phyloP scores from a whole-genome alignment of 2,113 vertebrate genomes.

The Strix uralensis region DNA sequence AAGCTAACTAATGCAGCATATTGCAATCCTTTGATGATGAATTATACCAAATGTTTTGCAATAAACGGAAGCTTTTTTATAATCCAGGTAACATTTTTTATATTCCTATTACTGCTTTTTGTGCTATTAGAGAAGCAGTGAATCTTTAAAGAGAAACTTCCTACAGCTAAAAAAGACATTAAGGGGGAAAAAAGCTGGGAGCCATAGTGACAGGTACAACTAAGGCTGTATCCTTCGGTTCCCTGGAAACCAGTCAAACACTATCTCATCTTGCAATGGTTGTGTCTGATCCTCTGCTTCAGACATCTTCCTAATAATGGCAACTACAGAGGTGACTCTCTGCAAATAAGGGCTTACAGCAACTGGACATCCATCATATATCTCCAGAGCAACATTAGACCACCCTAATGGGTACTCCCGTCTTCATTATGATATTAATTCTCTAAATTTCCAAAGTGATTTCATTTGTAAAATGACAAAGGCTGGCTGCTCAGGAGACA shows the following conservation, averaged over 20 bases:
- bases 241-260: conserved; percentile 94
- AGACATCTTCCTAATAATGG: conserved; percentile 95
- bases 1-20: conserved; percentile 42
- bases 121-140: conserved; percentile 73
- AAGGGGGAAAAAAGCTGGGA: conserved; percentile 83
- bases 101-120: conserved; percentile 67
- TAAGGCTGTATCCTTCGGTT: conserved; percentile 81
- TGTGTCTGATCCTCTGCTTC: conserved; percentile 86
- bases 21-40: conserved; percentile 49
- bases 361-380: conserved; percentile 92
- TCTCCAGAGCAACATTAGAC: conserved; percentile 96
- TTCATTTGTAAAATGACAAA: conserved; percentile 95
- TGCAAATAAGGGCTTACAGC: conserved; percentile 93
- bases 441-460: conserved; percentile 92
- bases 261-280: conserved; percentile 87
- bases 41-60: conserved; percentile 55
- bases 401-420: conserved; percentile 91
- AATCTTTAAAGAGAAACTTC: conserved; percentile 81
- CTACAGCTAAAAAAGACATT: conserved; percentile 82
- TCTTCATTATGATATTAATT: conserved; percentile 99
- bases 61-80: conserved; percentile 55
- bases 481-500: conserved; percentile 87
- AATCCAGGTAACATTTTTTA: conserved; percentile 69
- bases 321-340: conserved; percentile 92
- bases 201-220: conserved; percentile 88